phyloP scores from a whole-genome alignment of 2,888 invertebrate species.

The Merodon equestris region DNA sequence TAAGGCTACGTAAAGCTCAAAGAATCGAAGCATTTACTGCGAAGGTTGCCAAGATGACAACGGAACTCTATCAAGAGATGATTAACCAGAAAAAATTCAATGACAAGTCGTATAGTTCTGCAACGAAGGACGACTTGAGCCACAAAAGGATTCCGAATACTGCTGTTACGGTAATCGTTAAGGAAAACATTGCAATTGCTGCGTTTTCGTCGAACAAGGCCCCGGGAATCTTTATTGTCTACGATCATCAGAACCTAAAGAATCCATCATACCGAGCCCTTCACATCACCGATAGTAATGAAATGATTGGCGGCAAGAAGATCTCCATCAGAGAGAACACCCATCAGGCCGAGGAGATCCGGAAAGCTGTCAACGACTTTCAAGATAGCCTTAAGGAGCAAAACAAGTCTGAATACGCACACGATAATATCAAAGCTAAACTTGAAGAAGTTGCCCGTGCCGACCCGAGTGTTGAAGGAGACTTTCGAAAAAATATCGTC shows the following conservation, averaged over 20 bases:
- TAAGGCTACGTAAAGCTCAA: background rate
- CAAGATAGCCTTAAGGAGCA: slow-evolving; percentile 2
- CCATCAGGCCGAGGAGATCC: too few relatives aligned
- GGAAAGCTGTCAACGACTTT: background rate
- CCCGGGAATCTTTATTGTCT: slow-evolving; percentile 22
- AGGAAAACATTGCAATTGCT: slow-evolving; percentile 6
- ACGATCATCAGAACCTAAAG: slow-evolving; percentile 10
- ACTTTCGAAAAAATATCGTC: background rate
- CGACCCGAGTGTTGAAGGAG: background rate
- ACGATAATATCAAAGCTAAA: background rate
- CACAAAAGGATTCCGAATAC: slow-evolving; percentile 12
- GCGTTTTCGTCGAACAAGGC: slow-evolving; percentile 23
- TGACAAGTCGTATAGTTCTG: background rate
- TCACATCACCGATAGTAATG: slow-evolving; percentile 1
- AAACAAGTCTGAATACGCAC: background rate
- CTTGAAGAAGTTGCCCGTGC: background rate
- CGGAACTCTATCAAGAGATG: background rate
- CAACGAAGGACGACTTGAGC: background rate
- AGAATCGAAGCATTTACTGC: slow-evolving; percentile 1
- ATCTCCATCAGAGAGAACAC: too few relatives aligned
- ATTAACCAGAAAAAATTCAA: background rate
- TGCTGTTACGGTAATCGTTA: slow-evolving; percentile 22
- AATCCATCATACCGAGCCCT: background rate
- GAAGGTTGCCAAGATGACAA: background rate
- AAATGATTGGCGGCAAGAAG: background rate